phyloP scores from a whole-genome alignment of 37 sponge, comb jelly and placozoan species.

The Halisarca cf. caerulea region DNA sequence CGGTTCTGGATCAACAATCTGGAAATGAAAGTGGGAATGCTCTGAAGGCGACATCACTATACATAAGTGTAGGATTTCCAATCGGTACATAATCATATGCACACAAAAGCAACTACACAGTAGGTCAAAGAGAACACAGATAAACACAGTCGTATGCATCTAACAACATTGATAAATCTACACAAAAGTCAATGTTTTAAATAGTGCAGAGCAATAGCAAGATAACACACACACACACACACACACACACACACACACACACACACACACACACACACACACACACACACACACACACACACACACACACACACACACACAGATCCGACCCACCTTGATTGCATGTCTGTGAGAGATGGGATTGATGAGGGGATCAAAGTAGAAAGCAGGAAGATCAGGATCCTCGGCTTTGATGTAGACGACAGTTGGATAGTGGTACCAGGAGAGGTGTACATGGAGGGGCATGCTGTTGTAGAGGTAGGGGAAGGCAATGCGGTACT shows the following conservation, averaged over 20 bases:
- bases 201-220: too few species aligned
- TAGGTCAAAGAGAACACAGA: too few species aligned
- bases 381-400: conserved; percentile 99
- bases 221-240: background rate
- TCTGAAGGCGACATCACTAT: background rate
- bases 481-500: conserved; percentile 98
- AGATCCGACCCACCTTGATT: conserved; percentile 43
- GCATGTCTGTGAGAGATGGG: conserved; percentile 91
- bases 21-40: background rate
- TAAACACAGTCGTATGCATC: too few species aligned
- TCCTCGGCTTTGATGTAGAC: conserved; percentile 99
- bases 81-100: too few species aligned
- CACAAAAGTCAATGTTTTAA: too few species aligned
- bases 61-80: too few species aligned
- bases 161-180: too few species aligned
- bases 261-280: background rate
- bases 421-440: conserved; percentile 97
- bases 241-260: background rate
- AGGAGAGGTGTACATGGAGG: conserved; percentile 95
- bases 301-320: background rate
- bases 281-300: conserved; percentile 10
- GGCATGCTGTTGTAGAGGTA: conserved; percentile 98
- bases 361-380: conserved; percentile 99
- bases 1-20: conserved; percentile 70
- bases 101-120: too few species aligned